Evolutionary conservation across 1,140 invertebrate species (phyloP), one percentile per base, ranked within the genome.

Genomic region (Mylabris phalerata): DNA sequence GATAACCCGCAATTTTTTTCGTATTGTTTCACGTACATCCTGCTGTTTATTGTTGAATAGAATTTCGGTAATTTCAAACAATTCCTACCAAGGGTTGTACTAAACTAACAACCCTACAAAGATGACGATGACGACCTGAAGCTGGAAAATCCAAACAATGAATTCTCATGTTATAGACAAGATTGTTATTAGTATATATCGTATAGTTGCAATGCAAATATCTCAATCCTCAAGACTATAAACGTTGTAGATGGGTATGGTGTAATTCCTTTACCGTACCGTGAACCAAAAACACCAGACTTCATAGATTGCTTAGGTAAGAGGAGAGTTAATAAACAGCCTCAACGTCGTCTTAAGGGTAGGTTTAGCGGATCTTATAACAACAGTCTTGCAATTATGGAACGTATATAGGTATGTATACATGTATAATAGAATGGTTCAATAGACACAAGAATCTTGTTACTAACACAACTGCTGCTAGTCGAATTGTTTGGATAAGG

Each of bases 281-380:
- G 42, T 38, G 51, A 54, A 54, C 51, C 51, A 54, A 54, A n/a
- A 54, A 54, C 51, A 54, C 44, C 51, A 41, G 51, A 54, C 41
- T 52, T 54, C 51, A 46, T 54, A 54, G 51, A 42, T 54, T 54
- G 51, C 51, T 54, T 54, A 54, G 51, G 51, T 54, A 54, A 32
- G 32, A 32, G 32, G 32, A 54, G 51, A 32, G 50, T 54, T 54
- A 54, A 54, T 54, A 54, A 54, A 54, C 51, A 54, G 46, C 7
- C 32, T 7, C 51, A 27, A 46, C 41, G 42, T 11, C 51, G 42
- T 54, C 51, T 54, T 54, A 54, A 54, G 25, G 42, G 51, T 32
- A 26, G 51, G 38, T 54, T 54, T 46, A 54, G 51, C 32, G 32
- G 51, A 54, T 54, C 51, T 54, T 54, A 54, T 46, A 45, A 54